Percentiles rank a stretch among this genome's conserved stretches.
phyloP scores from a whole-genome alignment of 1,140 invertebrate species.

The Drosophila kepulauana region DNA sequence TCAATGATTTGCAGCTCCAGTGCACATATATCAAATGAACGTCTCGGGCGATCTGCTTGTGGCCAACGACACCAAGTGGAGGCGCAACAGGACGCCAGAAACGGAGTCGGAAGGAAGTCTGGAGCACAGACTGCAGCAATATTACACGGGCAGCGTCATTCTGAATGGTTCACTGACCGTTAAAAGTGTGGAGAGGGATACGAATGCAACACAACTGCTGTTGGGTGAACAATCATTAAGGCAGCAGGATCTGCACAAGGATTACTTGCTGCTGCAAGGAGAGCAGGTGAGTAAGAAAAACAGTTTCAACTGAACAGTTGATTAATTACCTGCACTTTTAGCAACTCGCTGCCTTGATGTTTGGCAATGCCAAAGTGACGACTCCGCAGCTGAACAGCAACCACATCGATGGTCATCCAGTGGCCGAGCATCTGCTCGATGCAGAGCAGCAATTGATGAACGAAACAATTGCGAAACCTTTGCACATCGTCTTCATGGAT shows the following conservation, averaged over 20 bases:
- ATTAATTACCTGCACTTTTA: slow-evolving; percentile 11
- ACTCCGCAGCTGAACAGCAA: slow-evolving; percentile 36
- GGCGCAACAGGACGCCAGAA: slow-evolving; percentile 6
- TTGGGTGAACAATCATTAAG: slow-evolving; percentile 52
- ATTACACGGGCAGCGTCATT: slow-evolving; percentile 66
- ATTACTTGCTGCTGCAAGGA: slow-evolving; percentile 49
- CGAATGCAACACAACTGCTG: slow-evolving; percentile 11
- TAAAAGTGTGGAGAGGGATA: slow-evolving; percentile 55
- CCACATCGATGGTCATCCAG: slow-evolving; percentile 56
- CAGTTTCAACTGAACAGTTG: not conserved
- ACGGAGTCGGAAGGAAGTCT: not conserved
- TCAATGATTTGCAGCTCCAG: slow-evolving; percentile 57
- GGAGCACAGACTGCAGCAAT: slow-evolving; percentile 58
- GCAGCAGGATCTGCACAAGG: slow-evolving; percentile 24
- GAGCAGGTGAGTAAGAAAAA: slow-evolving; percentile 51
- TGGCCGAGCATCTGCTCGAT: slow-evolving; percentile 56
- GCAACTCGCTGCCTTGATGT: slow-evolving; percentile 42
- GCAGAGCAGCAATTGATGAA: not conserved
- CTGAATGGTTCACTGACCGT: slow-evolving; percentile 66
- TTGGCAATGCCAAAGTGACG: slow-evolving; percentile 62
- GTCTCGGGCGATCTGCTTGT: slow-evolving; percentile 61
- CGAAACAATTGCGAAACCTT: not conserved
- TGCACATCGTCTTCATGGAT: slow-evolving; percentile 70
- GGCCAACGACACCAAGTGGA: slow-evolving; percentile 29
- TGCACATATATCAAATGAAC: slow-evolving; percentile 67